phyloP scores from a whole-genome alignment of 2,113 vertebrate genomes.

The Drymodes brunneopygia region DNA sequence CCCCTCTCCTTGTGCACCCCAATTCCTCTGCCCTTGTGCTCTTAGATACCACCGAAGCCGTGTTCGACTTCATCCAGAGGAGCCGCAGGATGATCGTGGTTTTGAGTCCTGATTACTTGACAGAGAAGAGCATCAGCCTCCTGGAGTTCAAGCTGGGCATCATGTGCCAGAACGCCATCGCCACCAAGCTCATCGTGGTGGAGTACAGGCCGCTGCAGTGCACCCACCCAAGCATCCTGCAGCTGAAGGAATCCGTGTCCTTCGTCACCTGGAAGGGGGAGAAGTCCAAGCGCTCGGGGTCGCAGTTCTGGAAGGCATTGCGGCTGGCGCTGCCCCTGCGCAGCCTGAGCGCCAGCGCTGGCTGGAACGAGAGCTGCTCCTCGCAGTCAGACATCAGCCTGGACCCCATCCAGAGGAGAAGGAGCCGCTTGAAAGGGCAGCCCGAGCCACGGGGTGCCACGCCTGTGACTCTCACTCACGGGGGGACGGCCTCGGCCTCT shows the following conservation, averaged over 20 bases:
- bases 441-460: not conserved
- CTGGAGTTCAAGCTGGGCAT: conserved; percentile 88
- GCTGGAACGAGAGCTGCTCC: conserved; percentile 90
- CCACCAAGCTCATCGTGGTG: conserved; percentile 78
- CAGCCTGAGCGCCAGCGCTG: conserved; percentile 74
- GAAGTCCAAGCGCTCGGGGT: conserved; percentile 73
- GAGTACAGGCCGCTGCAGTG: conserved; percentile 77
- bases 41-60: conserved; percentile 82
- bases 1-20: not conserved
- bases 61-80: conserved; percentile 85
- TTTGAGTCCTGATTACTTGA: conserved; percentile 82
- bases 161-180: conserved; percentile 80
- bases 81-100: conserved; percentile 88
- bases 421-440: conserved; percentile 62
- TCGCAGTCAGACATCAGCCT: conserved; percentile 87
- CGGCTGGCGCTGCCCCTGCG: conserved; percentile 81
- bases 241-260: conserved; percentile 78
- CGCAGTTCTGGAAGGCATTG: conserved; percentile 88
- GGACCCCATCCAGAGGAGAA: conserved; percentile 66
- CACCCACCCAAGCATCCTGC: conserved; percentile 74
- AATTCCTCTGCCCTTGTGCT: conserved; percentile 7
- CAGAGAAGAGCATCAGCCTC: conserved; percentile 87
- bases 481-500: not conserved
- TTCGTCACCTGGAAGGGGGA: conserved; percentile 83
- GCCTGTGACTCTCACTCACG: not conserved